Evolutionary conservation across 2,113 vertebrate species (phyloP), one percentile per base, ranked within the genome.

Genomic region (Oryzias javanicus): DNA sequence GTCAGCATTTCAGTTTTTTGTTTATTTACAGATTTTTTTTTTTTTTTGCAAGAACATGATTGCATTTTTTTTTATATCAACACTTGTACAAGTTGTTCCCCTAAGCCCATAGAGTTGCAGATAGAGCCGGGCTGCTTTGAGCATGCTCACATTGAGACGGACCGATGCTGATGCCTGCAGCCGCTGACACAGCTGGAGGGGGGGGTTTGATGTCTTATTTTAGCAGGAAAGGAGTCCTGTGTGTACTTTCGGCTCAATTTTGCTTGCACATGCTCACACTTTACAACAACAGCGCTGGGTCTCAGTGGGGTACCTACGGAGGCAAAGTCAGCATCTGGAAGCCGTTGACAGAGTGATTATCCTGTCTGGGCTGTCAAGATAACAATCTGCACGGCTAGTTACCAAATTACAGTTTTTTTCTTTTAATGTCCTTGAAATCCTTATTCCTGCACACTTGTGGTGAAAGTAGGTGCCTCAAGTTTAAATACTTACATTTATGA

Each of bases 271-370:
- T 22, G 52, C 53, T 67, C 7, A 47, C 58, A 48, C 72, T 79
- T 84, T 71, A 64, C 62, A 79, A 67, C 69, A 72, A 79, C 66
- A 73, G 55, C 20, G 42, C 74, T 78, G 64, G 29, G 57, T 60
- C 69, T 72, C 70, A 55, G 35, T 60, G 70, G 65, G 79, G 78
- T 58, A 67, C 64, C 61, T 35, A 42, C 51, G 59, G 55, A 19
- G 52, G 48, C 42, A 67, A 73, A 69, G 35, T 13, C 20, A 76
- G 80, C 89, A 90, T 89, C 82, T 90, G 87, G 86, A 88, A 86
- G 1, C 64, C 49, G 79, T 87, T 74, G 62, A 58, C 55, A 27
- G 49, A 74, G 77, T 77, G 58, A 80, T 86, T 88, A 72, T 55
- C 81, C 66, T 76, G 84, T 89, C 83, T 78, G 68, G 60, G 40